A percentile compares a stretch with the other conserved stretches of the same genome.
Evolutionary conservation across 2,113 vertebrate genomes (phyloP).

Genomic region (Lynx canadensis): DNA sequence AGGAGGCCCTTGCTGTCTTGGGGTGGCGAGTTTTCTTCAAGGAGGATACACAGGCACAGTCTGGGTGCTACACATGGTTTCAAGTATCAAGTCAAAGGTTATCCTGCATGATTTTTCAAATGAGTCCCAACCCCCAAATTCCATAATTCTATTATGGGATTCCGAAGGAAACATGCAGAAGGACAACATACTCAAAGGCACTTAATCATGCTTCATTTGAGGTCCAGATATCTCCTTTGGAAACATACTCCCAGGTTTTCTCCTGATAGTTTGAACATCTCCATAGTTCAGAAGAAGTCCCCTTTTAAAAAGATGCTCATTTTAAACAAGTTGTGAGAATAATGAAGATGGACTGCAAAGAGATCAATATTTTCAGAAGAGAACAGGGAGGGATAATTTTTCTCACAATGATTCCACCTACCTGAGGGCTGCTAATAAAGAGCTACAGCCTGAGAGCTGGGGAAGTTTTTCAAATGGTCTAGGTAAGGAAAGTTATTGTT

Average conservation of each 20-base stretch:
- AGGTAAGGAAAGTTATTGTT: slow-evolving; percentile 11
- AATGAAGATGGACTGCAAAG: not conserved
- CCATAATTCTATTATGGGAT: not conserved
- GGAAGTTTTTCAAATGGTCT: not conserved
- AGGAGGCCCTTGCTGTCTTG: not conserved
- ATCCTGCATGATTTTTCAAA: not conserved
- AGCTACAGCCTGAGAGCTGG: not conserved
- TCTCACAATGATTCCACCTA: slow-evolving; percentile 15
- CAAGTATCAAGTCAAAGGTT: not conserved
- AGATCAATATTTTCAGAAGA: not conserved
- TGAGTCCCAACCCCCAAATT: not conserved
- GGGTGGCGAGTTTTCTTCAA: not conserved
- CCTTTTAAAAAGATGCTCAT: slow-evolving; percentile 6
- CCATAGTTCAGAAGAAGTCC: not conserved
- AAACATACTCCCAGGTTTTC: not conserved
- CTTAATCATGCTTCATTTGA: not conserved
- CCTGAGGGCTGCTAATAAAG: not conserved
- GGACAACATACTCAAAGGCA: not conserved
- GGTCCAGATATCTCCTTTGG: not conserved
- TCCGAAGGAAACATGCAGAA: not conserved
- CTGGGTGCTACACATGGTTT: not conserved
- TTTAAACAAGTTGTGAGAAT: not conserved
- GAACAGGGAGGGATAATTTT: not conserved
- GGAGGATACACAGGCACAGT: not conserved
- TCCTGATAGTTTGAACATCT: slow-evolving; percentile 27